Base-by-base conservation (phyloP, 1,140 invertebrate species). In the Andrena cerasifolii region DNA sequence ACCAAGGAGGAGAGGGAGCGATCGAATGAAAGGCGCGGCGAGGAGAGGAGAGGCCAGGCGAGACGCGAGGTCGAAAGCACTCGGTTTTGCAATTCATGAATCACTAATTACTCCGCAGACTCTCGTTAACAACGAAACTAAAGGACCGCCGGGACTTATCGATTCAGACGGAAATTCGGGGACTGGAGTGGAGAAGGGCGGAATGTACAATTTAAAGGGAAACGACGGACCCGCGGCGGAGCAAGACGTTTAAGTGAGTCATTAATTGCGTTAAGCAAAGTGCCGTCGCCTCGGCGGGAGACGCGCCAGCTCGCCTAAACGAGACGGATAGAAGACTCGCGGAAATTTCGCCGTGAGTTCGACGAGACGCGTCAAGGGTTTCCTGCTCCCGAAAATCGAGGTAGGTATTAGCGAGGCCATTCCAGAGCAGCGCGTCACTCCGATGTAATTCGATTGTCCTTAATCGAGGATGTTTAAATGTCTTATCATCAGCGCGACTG, bases 231-330 rank as follows among this genome's bases (percentile, higher is more conserved):
- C 45, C 53, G 62, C 28, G 49, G 16, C 33, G 58, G 24, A 67
- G 67, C 58, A 71, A 81, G 66, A 81, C 76, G 77, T 79, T 83
- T 72, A 79, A 86, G 80, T 56, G 83, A 86, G 80, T 84, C 70
- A 75, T 86, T 87, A 86, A 87, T 87, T 84, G 83, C 79, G 67
- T 84, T 79, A 87, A 80, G 80, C 62, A 78, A 79, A 83, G 80
- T 85, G 79, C 81, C 21, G 75, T 59, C 62, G 70, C 43, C 45
- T 51, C 74, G 61, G 4, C 16, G 31, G 8, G 33, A 43, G 54
- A 26, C 21, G 80, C 21, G 12, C 43, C n/a, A n/a, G 33, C 68
- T 54, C 51, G 36, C 28, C 49, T 47, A 73, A 56, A 70, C 47
- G 62, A 78, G 28, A 47, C 51, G 47, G 33, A 83, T 66, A 62